phyloP scores from a whole-genome alignment of 2,888 invertebrate genomes.

The Andrena fulva region DNA sequence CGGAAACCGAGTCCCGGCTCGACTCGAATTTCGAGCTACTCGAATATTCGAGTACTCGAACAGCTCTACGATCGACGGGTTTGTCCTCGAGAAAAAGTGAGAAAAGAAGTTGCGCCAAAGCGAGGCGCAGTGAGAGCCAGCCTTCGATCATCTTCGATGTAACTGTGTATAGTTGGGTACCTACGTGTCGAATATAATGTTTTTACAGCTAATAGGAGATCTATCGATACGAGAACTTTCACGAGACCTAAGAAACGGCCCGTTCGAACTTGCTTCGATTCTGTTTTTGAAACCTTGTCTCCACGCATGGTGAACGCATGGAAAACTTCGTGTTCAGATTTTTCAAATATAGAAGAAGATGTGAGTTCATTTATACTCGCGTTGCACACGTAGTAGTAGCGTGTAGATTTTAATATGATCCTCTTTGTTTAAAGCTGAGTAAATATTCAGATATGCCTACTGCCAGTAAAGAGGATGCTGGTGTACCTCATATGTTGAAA shows the following conservation, averaged over 20 bases:
- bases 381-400: not conserved
- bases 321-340: conserved; percentile 24
- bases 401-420: conserved; percentile 9
- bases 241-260: conserved; percentile 89
- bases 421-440: conserved; percentile 38
- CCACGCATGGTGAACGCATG: conserved; percentile 45
- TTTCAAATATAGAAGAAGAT: conserved; percentile 44
- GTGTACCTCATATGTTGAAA: conserved; percentile 77
- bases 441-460: conserved; percentile 34
- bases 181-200: conserved; percentile 13
- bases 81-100: too few species aligned
- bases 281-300: conserved; percentile 71
- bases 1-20: too few species aligned
- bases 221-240: conserved; percentile 89
- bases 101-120: too few species aligned
- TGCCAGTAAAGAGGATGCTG: conserved; percentile 56
- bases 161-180: not conserved
- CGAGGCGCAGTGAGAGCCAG: too few species aligned
- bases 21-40: too few species aligned
- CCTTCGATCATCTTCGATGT: not conserved
- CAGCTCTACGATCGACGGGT: too few species aligned
- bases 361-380: conserved; percentile 39
- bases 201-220: conserved; percentile 71
- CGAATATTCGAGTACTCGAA: too few species aligned
- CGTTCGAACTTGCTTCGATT: conserved; percentile 87